Base-by-base conservation (phyloP, 2,797 vertebrate species). In the Megalops cyprinoides region DNA sequence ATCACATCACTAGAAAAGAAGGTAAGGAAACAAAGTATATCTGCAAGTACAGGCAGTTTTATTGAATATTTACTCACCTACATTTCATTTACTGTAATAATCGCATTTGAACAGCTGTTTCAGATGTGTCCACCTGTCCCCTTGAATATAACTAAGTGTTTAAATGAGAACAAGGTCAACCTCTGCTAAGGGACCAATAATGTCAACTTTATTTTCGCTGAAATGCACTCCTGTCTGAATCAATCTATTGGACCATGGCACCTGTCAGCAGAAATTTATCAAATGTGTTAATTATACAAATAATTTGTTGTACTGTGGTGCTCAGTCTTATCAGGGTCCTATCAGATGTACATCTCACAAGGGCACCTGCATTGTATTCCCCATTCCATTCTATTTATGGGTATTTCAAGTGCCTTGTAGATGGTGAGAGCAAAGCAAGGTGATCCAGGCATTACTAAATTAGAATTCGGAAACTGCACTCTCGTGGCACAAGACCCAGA, bases 291-390 rank as follows among this genome's bases (percentile, higher is more conserved):
- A 71, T 44, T 14, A 20, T 71, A 44, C 44, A n/a, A 37, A 42
- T n/a, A 20, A 39, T 71, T 53, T 18, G 37, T 44, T 42, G 18
- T 71, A 44, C 39, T 44, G 37, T 42, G 67, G 67, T 42, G 8
- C 67, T 71, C 37, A 42, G 23, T 71, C 37, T 71, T 71, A 71
- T 71, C 67, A 71, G 67, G 67, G 20, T 44, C n/a, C 37, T 71
- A 23, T 44, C 37, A 71, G 1, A 20, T 39, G 12, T 1, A 65
- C 31, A 65, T 60, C 25, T 60, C 25, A 15, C 60, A 37, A 34
- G 20, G 37, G 18, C 20, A 9, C 23, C 67, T 12, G 18, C 67
- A 42, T 71, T 71, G 67, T 23, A 39, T 71, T 71, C 44, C 67
- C 67, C 67, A 44, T n/a, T 39, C 39, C 67, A n/a, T 71, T 42